Evolutionary conservation across 2,797 vertebrate genomes (phyloP), one percentile per base, ranked within the genome.

Genomic region (Lepidocolaptes lacrymiger): DNA sequence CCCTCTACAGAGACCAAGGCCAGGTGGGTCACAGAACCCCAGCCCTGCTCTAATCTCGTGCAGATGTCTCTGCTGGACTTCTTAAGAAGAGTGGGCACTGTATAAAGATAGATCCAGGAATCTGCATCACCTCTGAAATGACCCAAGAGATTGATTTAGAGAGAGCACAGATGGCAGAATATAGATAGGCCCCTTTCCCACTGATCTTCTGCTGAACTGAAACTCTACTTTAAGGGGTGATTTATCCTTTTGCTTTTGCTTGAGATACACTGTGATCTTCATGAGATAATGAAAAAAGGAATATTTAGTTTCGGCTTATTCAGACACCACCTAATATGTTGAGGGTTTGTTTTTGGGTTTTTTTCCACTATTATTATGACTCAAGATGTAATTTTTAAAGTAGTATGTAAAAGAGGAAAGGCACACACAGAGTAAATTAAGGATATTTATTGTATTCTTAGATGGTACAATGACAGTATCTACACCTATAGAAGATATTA

Each of bases 21-120:
- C 28, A 41, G 28, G 13, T 26, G 27, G 32, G 26, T 34, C 28
- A 62, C 34, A 23, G 12, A 69, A 18, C 2, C 7, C 10, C 28
- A 72, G 37, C 14, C 12, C 36, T 51, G 13, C 9, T 54, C 12
- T 79, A 19, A 58, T 43, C 46, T 63, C 0, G 0, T 37, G 9
- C 41, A 36, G 26, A 5, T 54, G 21, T 68, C 48, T 62, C 63
- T 67, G 21, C 12, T 62, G 49, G 23, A 20, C 5, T 61, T 86
- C 44, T 37, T 32, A 67, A 64, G 66, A 59, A 58, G 26, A 82
- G 10, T 6, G 4, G 7, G 12, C 14, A 14, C 14, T 34, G 2
- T 27, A 30, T 23, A 84, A 75, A 74, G 19, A 52, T 6, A 59
- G 5, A 64, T 7, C 1, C 10, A 54, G 20, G 27, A 73, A 76